Conservation (phyloP, 2,797 vertebrate species). For the Enteromius viviparus region DNA sequence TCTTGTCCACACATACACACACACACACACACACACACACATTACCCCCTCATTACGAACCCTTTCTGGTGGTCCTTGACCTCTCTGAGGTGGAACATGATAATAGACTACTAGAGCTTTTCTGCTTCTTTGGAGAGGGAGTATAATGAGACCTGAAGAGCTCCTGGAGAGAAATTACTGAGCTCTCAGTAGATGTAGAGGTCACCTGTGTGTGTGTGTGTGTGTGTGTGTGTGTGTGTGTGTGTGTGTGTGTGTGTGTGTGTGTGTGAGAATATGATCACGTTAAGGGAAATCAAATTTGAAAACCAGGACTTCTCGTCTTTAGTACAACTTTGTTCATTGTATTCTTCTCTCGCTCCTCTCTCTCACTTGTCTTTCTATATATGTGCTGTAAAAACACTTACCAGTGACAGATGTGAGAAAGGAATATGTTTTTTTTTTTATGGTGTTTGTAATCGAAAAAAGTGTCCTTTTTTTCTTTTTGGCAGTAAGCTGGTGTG, state of each 20-base stretch:
- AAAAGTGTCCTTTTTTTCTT: not conserved
- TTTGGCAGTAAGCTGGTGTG: not conserved
- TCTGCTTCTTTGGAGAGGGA: slow-evolving; percentile 38
- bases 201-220: slow-evolving; percentile 26
- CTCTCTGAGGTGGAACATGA: slow-evolving; percentile 23
- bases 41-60: not conserved
- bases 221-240: not conserved
- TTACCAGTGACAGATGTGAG: not conserved
- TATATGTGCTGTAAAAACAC: not conserved
- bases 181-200: slow-evolving; percentile 13
- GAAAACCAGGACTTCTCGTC: not conserved
- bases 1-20: not conserved
- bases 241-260: too few relatives aligned
- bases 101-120: slow-evolving; percentile 31
- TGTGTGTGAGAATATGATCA: not conserved
- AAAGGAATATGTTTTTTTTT: not conserved
- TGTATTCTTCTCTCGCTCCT: not conserved
- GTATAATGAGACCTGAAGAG: slow-evolving; percentile 50
- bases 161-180: slow-evolving; percentile 11
- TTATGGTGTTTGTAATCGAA: not conserved
- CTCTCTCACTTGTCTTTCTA: slow-evolving; percentile 9
- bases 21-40: too few relatives aligned
- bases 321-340: not conserved
- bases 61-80: slow-evolving; percentile 38
- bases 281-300: slow-evolving; percentile 1